A percentile compares a stretch with the other conserved stretches of the same genome.
Conservation (phyloP, 2,888 invertebrate species). For the Labia minor region DNA sequence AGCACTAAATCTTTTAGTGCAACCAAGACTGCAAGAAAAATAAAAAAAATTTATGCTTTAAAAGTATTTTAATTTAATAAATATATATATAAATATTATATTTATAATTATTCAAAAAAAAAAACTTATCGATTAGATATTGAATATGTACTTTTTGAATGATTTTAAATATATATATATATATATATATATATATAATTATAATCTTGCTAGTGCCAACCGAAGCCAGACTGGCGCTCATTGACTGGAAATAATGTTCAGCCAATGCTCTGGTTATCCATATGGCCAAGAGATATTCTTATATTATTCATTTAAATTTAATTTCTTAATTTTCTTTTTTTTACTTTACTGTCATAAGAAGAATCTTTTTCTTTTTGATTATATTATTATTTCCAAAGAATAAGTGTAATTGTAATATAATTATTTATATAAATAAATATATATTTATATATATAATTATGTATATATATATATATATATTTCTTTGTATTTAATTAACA, state of each 20-base stretch:
- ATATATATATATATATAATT: not conserved
- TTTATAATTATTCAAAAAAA: not conserved
- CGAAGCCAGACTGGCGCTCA: not conserved
- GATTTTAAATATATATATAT: not conserved
- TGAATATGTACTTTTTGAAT: not conserved
- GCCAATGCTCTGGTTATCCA: no score
- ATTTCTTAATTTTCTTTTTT: not conserved
- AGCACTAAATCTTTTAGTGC: not conserved
- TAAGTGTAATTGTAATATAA: constrained; percentile 13
- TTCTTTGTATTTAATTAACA: not conserved
- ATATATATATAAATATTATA: not conserved
- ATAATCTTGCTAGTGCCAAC: not conserved
- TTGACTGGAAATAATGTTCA: no score
- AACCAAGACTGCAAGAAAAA: constrained; percentile 1
- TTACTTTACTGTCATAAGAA: not conserved
- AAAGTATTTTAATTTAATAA: not conserved
- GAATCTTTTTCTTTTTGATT: not conserved
- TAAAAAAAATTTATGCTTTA: not conserved
- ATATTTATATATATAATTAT: no score
- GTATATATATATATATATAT: no score
- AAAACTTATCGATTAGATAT: not conserved
- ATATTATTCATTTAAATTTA: not conserved
- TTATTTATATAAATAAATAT: not conserved
- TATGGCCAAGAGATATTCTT: not conserved
- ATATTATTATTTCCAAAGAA: constrained; percentile 13